Base-by-base conservation (phyloP, 2,113 vertebrate species). In the Falcunculus frontatus region DNA sequence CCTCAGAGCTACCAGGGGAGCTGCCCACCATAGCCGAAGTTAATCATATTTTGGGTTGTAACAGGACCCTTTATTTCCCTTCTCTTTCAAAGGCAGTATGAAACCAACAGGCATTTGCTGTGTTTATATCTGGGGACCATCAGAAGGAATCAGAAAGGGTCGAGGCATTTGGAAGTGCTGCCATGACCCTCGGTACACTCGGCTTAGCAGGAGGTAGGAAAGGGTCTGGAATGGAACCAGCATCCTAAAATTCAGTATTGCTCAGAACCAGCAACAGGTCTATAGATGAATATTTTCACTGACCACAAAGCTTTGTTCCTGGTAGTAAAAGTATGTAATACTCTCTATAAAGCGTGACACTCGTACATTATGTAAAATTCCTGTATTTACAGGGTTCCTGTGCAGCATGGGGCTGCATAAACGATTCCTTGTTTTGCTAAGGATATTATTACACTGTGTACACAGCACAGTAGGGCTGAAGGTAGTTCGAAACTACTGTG, bases 331-430 rank as follows among this genome's bases (percentile, higher is more conserved):
- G n/a, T 64, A 64, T 81, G 65, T 30, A 42, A 73, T 84, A 39
- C 6, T 29, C 63, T 85, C 73, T 76, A 16, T 35, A 90, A 92
- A 87, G 79, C 1, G 0, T 88, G 87, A 79, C 60, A 84, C 37
- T 84, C 52, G 22, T 55, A 37, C 47, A 65, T 92, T 39, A 81
- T 92, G 79, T 82, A 57, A 87, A 94, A 96, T 82, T 96, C 79
- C 83, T 84, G 57, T 78, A 89, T 95, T 95, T 96, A 68, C 83
- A 93, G 75, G 76, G 80, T 39, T 95, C 80, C 92, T 73, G 23
- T 93, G 79, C 80, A 87, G 79, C 82, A 70, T 73, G 93, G 74
- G 73, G 85, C 59, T 95, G 62, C 79, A 75, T 82, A 97, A 97
- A 94, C 1, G 0, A 89, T n/a, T 62, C 62, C 79, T 90, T 96